Evolutionary conservation across 2,888 invertebrate species (phyloP), one percentile per base, ranked within the genome.

Genomic region (Acleris holmiana): DNA sequence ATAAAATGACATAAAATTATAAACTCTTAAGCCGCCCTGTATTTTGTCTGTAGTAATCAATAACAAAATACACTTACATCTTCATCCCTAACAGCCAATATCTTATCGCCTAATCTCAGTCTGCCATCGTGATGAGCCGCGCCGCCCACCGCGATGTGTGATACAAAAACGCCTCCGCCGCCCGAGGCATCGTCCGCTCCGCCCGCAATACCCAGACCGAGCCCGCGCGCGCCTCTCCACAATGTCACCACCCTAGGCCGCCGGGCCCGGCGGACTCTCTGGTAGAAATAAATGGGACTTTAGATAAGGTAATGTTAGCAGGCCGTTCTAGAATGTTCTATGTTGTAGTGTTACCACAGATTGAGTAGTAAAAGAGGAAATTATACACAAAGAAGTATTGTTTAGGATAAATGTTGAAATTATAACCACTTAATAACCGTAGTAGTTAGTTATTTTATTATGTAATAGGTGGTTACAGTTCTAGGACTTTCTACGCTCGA

Each of bases 31-130:
- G 13, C 35, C 35, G 4, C 35, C 10, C 13, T 13, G 1, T 35
- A 29, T 35, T 35, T 35, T n/a, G n/a, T n/a, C 1, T 35, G 13
- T 13, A 8, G 7, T 10, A 35, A 21, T 2, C 2, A 18, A 18
- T 18, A 21, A 6, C 23, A 19, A 3, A 18, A 6, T 15, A 23
- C 60, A 87, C 92, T 88, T 69, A 93, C 93, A 75, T 91, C 85
- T 74, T 89, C 86, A 76, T 92, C 90, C 69, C 90, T 87, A 41
- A 93, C 93, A 71, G 93, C 93, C 72, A 93, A 79, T 77, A 93
- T 91, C 77, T 91, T 90, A 84, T 93, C 93, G 67, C 93, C 93
- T 77, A 93, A 74, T 73, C 88, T 85, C 70, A 93, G 81, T 82
- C 91, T 86, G 67, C 92, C 90, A 55, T 91, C 91, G 65, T 89